Percentiles rank a stretch among this genome's conserved stretches.
Evolutionary conservation across 2,888 invertebrate species (phyloP).

Genomic region (Morpho helenor): DNA sequence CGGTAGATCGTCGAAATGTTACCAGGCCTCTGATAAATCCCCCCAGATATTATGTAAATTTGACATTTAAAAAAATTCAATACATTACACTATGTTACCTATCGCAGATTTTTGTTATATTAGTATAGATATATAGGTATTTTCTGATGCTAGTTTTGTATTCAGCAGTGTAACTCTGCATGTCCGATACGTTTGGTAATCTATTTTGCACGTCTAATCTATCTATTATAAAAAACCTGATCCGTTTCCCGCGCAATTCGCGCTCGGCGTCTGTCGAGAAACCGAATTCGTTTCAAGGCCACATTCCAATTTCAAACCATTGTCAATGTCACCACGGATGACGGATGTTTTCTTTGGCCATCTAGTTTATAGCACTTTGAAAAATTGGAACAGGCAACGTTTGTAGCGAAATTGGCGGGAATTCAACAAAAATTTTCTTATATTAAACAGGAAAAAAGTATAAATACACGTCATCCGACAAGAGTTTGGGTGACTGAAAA

Average conservation of each 20-base stretch:
- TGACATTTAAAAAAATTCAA: too few species aligned
- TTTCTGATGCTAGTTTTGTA: constrained; percentile 6
- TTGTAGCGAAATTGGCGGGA: constrained; percentile 16
- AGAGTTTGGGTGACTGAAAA: too few species aligned
- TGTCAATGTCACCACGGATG: constrained; percentile 68
- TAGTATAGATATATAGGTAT: constrained; percentile 6
- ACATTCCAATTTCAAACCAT: constrained; percentile 72
- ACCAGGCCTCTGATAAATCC: too few species aligned
- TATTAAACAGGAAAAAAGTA: background rate
- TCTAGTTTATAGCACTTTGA: constrained; percentile 24
- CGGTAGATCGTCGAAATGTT: too few species aligned
- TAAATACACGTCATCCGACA: too few species aligned
- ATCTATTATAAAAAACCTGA: constrained; percentile 48
- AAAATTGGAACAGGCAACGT: constrained; percentile 19
- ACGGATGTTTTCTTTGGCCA: constrained; percentile 59
- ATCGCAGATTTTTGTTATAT: too few species aligned
- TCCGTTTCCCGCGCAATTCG: constrained; percentile 56
- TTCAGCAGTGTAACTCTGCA: constrained; percentile 17
- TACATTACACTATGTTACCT: too few species aligned
- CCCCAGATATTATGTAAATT: too few species aligned
- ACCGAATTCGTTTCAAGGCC: constrained; percentile 72
- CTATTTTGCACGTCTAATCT: constrained; percentile 45
- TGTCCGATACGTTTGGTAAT: constrained; percentile 24
- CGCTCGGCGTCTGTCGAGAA: constrained; percentile 46
- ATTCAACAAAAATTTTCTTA: constrained; percentile 2